Conservation (phyloP, 2,797 vertebrate genomes). For the Coregonus sp. region DNA sequence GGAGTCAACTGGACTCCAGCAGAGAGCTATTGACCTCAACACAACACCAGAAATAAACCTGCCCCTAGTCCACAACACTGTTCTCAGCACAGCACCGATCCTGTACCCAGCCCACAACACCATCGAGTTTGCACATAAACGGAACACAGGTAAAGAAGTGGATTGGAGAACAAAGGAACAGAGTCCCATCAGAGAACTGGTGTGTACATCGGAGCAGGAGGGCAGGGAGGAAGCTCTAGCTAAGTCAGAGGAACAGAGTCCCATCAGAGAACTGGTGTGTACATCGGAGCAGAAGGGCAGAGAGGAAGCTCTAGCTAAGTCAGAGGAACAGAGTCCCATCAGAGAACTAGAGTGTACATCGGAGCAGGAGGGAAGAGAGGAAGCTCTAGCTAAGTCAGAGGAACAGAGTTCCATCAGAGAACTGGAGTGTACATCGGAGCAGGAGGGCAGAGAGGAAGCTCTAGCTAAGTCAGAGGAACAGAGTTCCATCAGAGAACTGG, state of each 20-base stretch:
- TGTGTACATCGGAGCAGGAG: not conserved
- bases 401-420: too few species aligned
- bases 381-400: too few species aligned
- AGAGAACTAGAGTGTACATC: too few species aligned
- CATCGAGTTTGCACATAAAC: conserved; percentile 17
- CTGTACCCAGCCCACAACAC: conserved; percentile 14
- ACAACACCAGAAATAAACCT: not conserved
- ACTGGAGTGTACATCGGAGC: too few species aligned
- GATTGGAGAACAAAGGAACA: not conserved
- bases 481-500: too few species aligned
- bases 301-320: too few species aligned
- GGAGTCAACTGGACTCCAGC: conserved; percentile 32
- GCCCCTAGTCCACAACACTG: not conserved
- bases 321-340: too few species aligned
- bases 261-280: too few species aligned
- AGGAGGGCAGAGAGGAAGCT: too few species aligned
- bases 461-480: too few species aligned
- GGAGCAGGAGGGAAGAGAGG: too few species aligned
- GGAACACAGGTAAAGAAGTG: conserved; percentile 8
- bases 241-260: not conserved
- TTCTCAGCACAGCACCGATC: conserved; percentile 2
- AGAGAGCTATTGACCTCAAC: not conserved
- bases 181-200: not conserved
- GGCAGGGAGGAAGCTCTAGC: not conserved
- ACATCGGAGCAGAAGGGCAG: too few species aligned